A percentile compares a stretch with the other conserved stretches of the same genome.
Conservation (phyloP, 37 sponge, comb jelly and placozoan species). For the Haliclona indistincta region DNA sequence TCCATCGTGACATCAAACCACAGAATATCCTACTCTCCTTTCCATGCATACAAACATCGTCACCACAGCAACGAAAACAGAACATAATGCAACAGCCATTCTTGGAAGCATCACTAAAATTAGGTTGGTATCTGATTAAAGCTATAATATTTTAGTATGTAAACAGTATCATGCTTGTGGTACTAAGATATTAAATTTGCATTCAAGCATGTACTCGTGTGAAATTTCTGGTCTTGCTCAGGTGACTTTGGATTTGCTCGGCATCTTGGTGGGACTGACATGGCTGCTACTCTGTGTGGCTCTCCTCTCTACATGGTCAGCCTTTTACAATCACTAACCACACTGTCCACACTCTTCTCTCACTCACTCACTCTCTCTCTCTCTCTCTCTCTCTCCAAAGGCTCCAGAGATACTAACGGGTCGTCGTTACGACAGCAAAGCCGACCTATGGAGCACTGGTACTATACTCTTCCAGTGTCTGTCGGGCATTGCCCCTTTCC, state of each 20-base stretch:
- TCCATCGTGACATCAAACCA: constrained; percentile 94
- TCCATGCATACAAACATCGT: constrained; percentile 3
- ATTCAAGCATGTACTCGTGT: background rate
- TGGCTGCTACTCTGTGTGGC: constrained; percentile 98
- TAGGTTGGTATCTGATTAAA: constrained; percentile 32
- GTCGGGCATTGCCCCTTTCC: constrained; percentile 88
- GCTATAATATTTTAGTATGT: background rate
- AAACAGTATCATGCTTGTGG: background rate
- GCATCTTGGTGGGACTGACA: constrained; percentile 77
- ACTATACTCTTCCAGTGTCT: constrained; percentile 95
- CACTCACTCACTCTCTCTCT: background rate
- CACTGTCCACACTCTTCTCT: too few species aligned
- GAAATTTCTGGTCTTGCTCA: background rate
- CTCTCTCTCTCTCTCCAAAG: constrained; percentile 41
- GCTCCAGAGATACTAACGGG: constrained; percentile 96
- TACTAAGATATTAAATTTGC: background rate
- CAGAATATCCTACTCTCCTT: constrained; percentile 90
- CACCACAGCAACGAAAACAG: background rate
- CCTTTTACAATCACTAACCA: too few species aligned
- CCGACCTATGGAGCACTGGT: constrained; percentile 97
- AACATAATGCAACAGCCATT: background rate
- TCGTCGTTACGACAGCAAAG: constrained; percentile 77
- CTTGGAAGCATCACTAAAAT: constrained; percentile 52
- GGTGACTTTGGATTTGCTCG: constrained; percentile 99
- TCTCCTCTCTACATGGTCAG: constrained; percentile 98